These are phyloP conservation scores for Drosophila parabipectinata DNA, from an alignment of 1,140 invertebrate genomes.

Conservation along the genomic window DNA sequence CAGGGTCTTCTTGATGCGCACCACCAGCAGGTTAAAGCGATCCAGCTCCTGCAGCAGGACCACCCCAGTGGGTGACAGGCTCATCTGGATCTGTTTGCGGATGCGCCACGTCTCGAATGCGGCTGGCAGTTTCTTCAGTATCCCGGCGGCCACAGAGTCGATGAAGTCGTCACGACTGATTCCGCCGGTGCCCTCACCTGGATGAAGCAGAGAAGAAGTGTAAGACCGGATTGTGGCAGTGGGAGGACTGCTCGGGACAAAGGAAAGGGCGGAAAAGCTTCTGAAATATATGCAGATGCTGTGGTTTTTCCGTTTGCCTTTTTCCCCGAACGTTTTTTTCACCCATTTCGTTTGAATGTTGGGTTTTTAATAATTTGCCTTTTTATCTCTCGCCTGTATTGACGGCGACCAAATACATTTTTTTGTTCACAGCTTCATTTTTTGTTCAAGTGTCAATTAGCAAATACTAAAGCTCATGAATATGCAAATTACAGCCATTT, in stretches of 20 bases:
- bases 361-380: constrained; percentile 65
- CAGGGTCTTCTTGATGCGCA: constrained; percentile 89
- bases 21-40: constrained; percentile 92
- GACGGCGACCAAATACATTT: constrained; percentile 29
- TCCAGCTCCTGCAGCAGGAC: constrained; percentile 95
- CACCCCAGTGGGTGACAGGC: constrained; percentile 91
- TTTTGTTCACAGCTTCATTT: constrained; percentile 46
- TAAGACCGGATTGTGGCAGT: constrained; percentile 40
- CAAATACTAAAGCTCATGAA: constrained; percentile 80
- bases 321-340: constrained; percentile 6
- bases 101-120: constrained; percentile 92
- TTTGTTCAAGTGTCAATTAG: constrained; percentile 75
- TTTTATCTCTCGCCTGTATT: constrained; percentile 44
- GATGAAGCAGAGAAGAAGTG: constrained; percentile 1
- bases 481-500: constrained; percentile 67
- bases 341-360: constrained; percentile 25
- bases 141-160: constrained; percentile 90
- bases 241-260: constrained; percentile 14
- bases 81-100: constrained; percentile 90
- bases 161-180: constrained; percentile 93
- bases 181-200: constrained; percentile 85
- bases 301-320: constrained; percentile 46
- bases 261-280: constrained; percentile 34
- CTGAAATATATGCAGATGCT: constrained; percentile 61
- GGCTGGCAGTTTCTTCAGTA: constrained; percentile 89